Conservation (phyloP, 2,797 vertebrate species). For the Mionectes olivaceus region DNA sequence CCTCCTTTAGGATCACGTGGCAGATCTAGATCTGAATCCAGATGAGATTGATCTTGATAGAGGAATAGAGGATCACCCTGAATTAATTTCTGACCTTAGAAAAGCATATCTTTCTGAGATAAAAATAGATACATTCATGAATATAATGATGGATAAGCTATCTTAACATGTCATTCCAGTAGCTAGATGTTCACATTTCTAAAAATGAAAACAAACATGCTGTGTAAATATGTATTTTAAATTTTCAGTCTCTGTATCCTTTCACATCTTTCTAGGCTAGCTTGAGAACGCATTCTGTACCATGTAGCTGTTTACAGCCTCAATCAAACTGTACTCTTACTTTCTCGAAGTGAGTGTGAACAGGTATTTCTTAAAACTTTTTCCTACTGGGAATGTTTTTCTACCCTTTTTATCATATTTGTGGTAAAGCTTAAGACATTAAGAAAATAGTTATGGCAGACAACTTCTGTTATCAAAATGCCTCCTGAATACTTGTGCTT, state of each 20-base stretch:
- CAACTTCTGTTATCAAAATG: not conserved
- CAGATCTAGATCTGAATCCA: not conserved
- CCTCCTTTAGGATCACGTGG: not conserved
- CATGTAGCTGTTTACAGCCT: not conserved
- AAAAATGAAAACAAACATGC: not conserved
- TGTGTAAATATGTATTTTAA: not conserved
- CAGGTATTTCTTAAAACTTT: not conserved
- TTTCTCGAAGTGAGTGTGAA: not conserved
- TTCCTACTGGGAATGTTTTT: not conserved
- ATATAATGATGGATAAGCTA: not conserved
- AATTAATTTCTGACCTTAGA: not conserved
- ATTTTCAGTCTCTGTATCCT: not conserved
- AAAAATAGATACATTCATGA: not conserved
- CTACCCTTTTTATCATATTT: not conserved
- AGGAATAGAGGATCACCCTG: not conserved
- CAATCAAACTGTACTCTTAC: not conserved
- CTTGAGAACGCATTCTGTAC: not conserved
- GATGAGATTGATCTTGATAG: not conserved
- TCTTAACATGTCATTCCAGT: not conserved
- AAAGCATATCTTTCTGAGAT: not conserved
- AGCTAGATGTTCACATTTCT: not conserved
- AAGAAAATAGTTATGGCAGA: not conserved
- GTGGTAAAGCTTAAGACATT: not conserved
- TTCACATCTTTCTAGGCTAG: not conserved
- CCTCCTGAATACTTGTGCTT: not conserved